Conservation (phyloP, 1,140 invertebrate genomes). For the Drosophila micromelanica region DNA sequence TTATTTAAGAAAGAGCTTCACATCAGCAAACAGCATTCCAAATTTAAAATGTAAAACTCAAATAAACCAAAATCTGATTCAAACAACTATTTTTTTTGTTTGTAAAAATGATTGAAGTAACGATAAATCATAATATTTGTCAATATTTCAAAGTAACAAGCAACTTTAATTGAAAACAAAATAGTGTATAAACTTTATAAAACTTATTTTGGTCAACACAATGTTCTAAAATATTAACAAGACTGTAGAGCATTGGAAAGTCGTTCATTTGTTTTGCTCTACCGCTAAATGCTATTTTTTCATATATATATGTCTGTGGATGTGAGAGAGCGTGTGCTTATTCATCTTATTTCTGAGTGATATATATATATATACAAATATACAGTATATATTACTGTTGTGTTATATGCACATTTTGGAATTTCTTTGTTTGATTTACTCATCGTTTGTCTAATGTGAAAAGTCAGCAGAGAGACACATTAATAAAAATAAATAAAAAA, state of each 20-base stretch:
- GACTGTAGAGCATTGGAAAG: not conserved
- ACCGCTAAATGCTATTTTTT: not conserved
- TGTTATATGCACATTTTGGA: constrained; percentile 14
- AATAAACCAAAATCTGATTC: not conserved
- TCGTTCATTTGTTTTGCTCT: not conserved
- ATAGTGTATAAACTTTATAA: not conserved
- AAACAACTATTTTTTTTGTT: not conserved
- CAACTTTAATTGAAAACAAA: not conserved
- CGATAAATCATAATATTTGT: not conserved
- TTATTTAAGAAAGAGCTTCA: too few species aligned
- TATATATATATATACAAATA: constrained; percentile 7
- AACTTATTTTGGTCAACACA: too few species aligned
- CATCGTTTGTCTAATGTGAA: constrained; percentile 44
- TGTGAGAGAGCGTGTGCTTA: constrained; percentile 6
- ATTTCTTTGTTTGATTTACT: constrained; percentile 50
- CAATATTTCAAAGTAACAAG: not conserved
- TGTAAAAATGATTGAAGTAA: too few species aligned
- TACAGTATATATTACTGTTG: constrained; percentile 15
- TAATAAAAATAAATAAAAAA: constrained; percentile 20
- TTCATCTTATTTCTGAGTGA: constrained; percentile 17
- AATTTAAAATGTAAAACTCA: too few species aligned
- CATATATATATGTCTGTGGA: not conserved
- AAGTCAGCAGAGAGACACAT: constrained; percentile 23
- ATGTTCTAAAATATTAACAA: not conserved
- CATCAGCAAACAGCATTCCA: too few species aligned